phyloP scores from a whole-genome alignment of 2,113 vertebrate species.

The Alethe castanea region DNA sequence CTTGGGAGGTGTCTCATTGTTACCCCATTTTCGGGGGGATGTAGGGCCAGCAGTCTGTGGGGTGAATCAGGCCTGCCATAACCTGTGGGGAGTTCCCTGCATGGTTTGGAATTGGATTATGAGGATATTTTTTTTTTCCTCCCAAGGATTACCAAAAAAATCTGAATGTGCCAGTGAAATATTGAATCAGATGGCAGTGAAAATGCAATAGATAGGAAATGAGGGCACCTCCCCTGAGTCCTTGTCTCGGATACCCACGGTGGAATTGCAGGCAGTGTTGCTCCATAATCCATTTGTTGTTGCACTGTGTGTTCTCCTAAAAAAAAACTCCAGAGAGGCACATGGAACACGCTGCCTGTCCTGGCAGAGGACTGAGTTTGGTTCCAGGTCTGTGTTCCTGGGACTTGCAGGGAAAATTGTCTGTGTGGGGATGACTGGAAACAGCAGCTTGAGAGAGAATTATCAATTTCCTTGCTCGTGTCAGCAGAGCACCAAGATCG shows the following conservation, averaged over 20 bases:
- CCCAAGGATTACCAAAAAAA: not conserved
- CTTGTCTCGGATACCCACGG: not conserved
- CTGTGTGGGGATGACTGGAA: not conserved
- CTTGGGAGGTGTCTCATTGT: not conserved
- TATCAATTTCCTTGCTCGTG: not conserved
- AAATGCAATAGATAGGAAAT: not conserved
- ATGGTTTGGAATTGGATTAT: not conserved
- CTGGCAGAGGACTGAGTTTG: not conserved
- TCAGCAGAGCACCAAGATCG: not conserved
- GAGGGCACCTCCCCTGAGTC: not conserved
- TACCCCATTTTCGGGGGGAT: not conserved
- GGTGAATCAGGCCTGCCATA: not conserved
- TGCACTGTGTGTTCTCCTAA: not conserved
- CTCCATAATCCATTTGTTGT: not conserved
- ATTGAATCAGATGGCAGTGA: not conserved
- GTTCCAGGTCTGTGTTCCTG: not conserved
- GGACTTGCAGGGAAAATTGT: not conserved
- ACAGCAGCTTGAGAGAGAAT: not conserved
- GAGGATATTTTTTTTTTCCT: not conserved
- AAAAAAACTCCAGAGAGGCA: not conserved
- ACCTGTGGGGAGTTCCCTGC: not conserved
- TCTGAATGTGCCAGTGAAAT: not conserved
- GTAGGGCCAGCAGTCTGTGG: not conserved
- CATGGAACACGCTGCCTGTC: rapidly evolving
- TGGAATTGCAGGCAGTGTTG: not conserved